These are phyloP conservation scores for Sylvia borin DNA, from an alignment of 2,797 vertebrate species.

Conservation along the genomic window DNA sequence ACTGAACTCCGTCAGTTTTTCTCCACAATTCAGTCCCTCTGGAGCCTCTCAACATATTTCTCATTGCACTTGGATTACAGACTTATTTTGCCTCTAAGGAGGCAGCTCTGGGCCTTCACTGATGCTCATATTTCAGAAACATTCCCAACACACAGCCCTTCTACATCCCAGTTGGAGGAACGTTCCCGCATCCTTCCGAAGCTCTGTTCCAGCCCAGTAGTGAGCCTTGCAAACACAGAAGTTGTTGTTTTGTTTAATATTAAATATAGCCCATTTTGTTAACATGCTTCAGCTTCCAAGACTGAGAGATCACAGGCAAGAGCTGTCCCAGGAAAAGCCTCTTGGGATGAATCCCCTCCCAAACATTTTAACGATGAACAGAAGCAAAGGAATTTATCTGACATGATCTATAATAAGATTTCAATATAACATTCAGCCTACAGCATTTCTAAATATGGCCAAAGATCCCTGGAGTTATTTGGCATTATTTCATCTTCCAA, in stretches of 20 bases:
- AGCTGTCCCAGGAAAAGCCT: conserved; percentile 50
- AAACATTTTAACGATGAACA: conserved; percentile 40
- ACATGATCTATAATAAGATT: conserved; percentile 59
- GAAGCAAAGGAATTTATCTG: conserved; percentile 61
- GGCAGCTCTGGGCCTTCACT: not conserved
- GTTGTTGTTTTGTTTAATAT: conserved; percentile 35
- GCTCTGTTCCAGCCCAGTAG: not conserved
- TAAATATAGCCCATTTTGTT: conserved; percentile 40
- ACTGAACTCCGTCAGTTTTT: not conserved
- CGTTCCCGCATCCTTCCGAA: not conserved
- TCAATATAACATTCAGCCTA: conserved; percentile 65
- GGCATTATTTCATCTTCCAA: conserved; percentile 61
- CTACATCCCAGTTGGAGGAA: not conserved
- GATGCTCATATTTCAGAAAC: not conserved
- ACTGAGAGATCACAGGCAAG: conserved; percentile 43
- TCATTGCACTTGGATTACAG: conserved; percentile 17
- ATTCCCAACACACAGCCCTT: not conserved
- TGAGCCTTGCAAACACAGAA: not conserved
- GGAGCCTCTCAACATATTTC: not conserved
- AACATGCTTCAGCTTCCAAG: conserved; percentile 60
- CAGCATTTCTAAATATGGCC: conserved; percentile 68
- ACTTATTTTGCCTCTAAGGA: not conserved
- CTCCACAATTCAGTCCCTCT: not conserved
- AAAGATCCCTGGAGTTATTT: conserved; percentile 63
- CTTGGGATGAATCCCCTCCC: conserved; percentile 56